Conservation (phyloP, 2,797 vertebrate species). For the Ceryle rudis region DNA sequence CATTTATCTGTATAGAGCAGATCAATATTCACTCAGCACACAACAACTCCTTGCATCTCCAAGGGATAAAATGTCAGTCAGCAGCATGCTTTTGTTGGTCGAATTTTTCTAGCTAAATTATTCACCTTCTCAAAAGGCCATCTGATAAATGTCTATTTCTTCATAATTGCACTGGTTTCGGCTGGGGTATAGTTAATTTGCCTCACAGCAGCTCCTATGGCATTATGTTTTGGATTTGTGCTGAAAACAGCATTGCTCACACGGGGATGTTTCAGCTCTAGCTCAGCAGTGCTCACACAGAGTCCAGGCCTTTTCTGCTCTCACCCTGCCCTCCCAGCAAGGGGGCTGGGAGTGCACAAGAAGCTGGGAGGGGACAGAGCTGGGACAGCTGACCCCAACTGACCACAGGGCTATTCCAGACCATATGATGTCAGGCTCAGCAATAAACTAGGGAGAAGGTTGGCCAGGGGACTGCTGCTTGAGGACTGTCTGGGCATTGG, state of each 20-base stretch:
- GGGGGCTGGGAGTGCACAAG: not conserved
- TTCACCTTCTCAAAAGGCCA: constrained; percentile 76
- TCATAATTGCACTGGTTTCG: constrained; percentile 42
- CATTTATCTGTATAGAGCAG: constrained; percentile 71
- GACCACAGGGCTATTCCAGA: not conserved
- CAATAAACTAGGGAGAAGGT: not conserved
- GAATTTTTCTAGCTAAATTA: constrained; percentile 68
- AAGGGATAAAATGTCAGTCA: constrained; percentile 75
- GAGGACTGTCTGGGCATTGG: not conserved
- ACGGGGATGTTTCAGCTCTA: not conserved
- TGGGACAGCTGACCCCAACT: not conserved
- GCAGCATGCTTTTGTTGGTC: constrained; percentile 54
- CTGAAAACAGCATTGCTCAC: not conserved
- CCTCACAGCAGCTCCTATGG: not conserved
- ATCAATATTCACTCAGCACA: constrained; percentile 78
- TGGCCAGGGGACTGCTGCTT: not conserved
- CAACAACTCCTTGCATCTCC: constrained; percentile 59
- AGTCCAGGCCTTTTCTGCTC: not conserved
- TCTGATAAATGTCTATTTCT: constrained; percentile 81
- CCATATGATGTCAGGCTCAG: not conserved
- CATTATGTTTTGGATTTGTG: not conserved
- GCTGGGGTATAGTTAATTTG: not conserved
- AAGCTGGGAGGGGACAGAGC: not conserved
- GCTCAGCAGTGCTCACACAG: not conserved
- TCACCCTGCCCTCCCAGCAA: fast-evolving